Evolutionary conservation across 2,888 invertebrate genomes (phyloP).

Genomic region (Selenia dentaria): DNA sequence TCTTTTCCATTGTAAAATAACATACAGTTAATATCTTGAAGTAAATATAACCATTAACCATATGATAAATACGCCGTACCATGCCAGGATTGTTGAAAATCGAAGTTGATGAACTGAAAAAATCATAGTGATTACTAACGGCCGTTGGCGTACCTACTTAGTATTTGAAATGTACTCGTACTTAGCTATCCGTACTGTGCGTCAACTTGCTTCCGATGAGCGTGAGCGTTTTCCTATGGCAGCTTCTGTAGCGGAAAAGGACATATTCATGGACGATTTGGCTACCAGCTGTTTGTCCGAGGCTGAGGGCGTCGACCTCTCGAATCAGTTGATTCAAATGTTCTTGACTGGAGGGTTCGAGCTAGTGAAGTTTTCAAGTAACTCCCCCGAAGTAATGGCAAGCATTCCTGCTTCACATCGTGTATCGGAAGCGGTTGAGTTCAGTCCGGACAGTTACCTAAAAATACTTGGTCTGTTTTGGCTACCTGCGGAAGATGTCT

Average conservation of each 20-base stretch:
- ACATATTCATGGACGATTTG: neutral
- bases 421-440: neutral
- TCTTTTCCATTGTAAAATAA: no score
- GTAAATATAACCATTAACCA: no score
- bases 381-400: neutral
- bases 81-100: no score
- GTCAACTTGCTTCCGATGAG: neutral
- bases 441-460: neutral
- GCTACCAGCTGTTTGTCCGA: neutral
- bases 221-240: neutral
- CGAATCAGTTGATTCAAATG: neutral
- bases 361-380: neutral
- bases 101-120: no score
- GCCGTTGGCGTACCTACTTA: no score
- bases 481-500: neutral
- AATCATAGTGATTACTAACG: no score
- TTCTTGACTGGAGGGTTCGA: neutral
- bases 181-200: neutral
- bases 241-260: neutral
- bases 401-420: neutral
- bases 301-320: neutral
- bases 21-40: no score
- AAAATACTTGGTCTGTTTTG: neutral
- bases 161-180: no score
- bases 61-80: no score